Conservation (phyloP, 2,113 vertebrate species). For the Oceanites oceanicus region DNA sequence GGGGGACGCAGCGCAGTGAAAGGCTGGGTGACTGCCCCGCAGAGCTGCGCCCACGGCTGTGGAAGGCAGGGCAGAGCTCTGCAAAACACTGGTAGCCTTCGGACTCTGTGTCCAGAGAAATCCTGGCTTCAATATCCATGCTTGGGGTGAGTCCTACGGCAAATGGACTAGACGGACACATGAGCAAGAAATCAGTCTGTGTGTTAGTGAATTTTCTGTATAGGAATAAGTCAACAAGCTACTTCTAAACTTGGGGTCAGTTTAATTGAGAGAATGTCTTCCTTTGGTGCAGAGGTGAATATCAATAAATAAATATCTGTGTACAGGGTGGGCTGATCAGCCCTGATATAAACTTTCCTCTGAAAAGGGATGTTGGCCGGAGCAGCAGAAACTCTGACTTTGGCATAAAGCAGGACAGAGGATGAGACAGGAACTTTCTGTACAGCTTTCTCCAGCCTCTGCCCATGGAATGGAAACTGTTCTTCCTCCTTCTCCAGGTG, state of each 20-base stretch:
- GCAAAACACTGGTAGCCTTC: not conserved
- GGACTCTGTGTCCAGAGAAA: not conserved
- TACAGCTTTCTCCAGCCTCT: not conserved
- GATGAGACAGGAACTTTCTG: not conserved
- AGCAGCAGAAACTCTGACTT: not conserved
- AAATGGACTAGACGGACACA: not conserved
- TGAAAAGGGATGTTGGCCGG: not conserved
- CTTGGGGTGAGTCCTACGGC: not conserved
- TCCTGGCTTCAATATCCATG: not conserved
- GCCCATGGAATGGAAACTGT: rapidly evolving
- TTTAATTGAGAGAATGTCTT: not conserved
- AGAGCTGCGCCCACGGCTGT: not conserved
- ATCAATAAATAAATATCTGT: not conserved
- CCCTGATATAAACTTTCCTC: rapidly evolving
- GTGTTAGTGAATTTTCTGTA: not conserved
- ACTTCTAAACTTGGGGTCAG: not conserved
- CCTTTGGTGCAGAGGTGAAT: not conserved
- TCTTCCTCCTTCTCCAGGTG: not conserved
- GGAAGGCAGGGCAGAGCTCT: not conserved
- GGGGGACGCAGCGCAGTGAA: no score
- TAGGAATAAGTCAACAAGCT: not conserved
- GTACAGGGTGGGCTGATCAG: not conserved
- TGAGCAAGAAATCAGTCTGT: not conserved
- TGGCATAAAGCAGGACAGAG: not conserved
- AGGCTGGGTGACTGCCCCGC: not conserved